Evolutionary conservation across 2,113 vertebrate genomes (phyloP), one percentile per base, ranked within the genome.

Genomic region (Oplegnathus fasciatus): DNA sequence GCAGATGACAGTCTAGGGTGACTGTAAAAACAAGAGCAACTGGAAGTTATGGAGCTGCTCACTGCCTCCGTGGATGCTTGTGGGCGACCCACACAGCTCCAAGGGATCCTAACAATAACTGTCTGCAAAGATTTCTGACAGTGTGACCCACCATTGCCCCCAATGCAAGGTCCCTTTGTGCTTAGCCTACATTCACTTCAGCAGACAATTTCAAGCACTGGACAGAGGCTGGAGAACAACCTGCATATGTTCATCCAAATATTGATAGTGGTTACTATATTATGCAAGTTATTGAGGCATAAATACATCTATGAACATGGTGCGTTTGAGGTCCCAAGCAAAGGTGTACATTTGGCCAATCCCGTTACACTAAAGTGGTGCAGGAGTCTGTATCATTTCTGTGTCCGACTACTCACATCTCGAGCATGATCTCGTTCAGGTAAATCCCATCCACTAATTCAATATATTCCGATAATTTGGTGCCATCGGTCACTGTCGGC

Each of bases 341-440:
- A 20, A 44, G 50, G 37, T 67, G 18, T 58, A 20, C 64, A 82
- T 67, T 79, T 15, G 58, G 18, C 6, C 54, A 74, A 66, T 79
- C 40, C 26, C 30, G 13, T 44, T 10, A 13, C 34, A 62, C 3
- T 6, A 48, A 62, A 14, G 26, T 65, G 42, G 24, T 52, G 60
- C 61, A 60, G 57, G 18, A 26, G 13, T 54, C 6, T 42, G 60
- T 1, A 32, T 20, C 26, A 44, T 30, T 22, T 75, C 20, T 10
- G n/a, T 74, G 72, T 82, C 28, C 71, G 8, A 68, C 44, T 93
- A 97, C 98, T 99, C 94, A 99, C 98, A 99, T 99, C 94, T 98
- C 97, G 40, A 97, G 95, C 98, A 99, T 99, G 76, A 99, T 97
- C 94, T 99, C 97, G 80, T 98, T 99, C 84, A 99, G 93, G 93